These are phyloP conservation scores for Eurypyga helias DNA, from an alignment of 2,113 vertebrate genomes.

Conservation along the genomic window DNA sequence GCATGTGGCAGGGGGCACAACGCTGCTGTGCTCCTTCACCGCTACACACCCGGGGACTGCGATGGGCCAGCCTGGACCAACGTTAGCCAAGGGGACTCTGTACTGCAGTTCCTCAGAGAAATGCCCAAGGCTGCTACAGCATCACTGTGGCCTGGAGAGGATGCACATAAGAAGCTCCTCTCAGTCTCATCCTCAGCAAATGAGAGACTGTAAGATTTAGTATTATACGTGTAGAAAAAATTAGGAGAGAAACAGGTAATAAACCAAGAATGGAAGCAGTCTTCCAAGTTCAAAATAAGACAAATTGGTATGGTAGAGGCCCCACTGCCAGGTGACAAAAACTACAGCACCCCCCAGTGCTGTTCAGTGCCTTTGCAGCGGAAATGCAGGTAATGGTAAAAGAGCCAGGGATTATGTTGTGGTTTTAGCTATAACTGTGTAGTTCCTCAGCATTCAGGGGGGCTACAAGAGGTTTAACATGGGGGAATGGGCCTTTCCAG, in stretches of 20 bases:
- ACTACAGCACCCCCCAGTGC: background rate
- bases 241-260: background rate
- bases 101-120: background rate
- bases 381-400: background rate
- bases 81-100: background rate
- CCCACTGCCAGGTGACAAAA: background rate
- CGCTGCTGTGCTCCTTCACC: background rate
- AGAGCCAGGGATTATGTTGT: background rate
- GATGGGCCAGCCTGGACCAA: background rate
- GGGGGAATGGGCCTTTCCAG: background rate
- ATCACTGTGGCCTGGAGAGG: background rate
- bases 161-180: background rate
- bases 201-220: background rate
- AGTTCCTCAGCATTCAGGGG: background rate
- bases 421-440: background rate
- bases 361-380: background rate
- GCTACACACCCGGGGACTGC: background rate
- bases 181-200: background rate
- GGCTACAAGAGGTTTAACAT: accelerated
- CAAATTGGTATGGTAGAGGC: background rate
- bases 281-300: background rate
- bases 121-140: background rate
- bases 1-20: accelerated
- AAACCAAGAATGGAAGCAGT: background rate
- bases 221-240: background rate